phyloP scores from a whole-genome alignment of 2,113 vertebrate genomes.

The Ceuthmochares aereus region DNA sequence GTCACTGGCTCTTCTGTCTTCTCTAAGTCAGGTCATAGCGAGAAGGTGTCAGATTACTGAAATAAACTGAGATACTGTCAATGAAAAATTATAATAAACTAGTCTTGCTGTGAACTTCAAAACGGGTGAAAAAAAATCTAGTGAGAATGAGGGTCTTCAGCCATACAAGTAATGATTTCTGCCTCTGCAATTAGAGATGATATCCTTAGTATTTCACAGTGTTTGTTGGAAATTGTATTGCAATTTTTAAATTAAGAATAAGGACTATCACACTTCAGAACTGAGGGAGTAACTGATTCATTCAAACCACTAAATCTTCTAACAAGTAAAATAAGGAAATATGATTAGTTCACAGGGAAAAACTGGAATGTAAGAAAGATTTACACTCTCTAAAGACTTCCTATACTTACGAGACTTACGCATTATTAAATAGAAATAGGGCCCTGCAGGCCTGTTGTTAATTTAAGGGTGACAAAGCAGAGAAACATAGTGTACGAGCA shows the following conservation, averaged over 20 bases:
- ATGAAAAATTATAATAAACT: background rate
- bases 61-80: background rate
- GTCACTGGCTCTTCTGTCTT: background rate
- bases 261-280: slow-evolving; percentile 15
- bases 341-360: slow-evolving; percentile 20
- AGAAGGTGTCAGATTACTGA: background rate
- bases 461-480: slow-evolving; percentile 12
- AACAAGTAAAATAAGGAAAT: background rate
- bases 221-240: slow-evolving; percentile 12
- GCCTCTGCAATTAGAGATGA: background rate
- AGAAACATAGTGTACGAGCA: background rate
- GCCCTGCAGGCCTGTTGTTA: slow-evolving; percentile 17
- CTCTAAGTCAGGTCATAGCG: background rate
- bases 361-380: slow-evolving; percentile 14
- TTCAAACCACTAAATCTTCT: slow-evolving; percentile 7
- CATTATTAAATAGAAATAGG: background rate
- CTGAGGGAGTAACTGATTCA: background rate
- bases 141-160: background rate
- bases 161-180: background rate
- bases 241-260: slow-evolving; percentile 41
- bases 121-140: background rate
- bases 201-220: background rate
- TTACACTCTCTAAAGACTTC: background rate
- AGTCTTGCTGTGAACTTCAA: background rate
- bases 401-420: background rate